A percentile compares a stretch with the other conserved stretches of the same genome.
These are phyloP conservation scores for Troilus luridus DNA, from an alignment of 2,888 invertebrate species.

Conservation along the genomic window DNA sequence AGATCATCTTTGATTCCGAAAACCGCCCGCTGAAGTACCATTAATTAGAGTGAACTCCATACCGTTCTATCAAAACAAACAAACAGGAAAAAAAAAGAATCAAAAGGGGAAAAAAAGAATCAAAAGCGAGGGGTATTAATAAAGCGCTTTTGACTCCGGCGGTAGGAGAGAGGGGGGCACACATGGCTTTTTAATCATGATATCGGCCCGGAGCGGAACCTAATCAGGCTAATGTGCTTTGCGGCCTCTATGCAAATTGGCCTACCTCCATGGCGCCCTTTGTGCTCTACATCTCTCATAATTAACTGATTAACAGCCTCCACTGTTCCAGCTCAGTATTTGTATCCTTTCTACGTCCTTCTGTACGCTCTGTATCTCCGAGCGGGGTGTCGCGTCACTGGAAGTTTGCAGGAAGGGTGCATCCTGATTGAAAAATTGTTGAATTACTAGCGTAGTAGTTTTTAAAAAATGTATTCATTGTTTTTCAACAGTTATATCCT, in stretches of 20 bases:
- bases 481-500: too few species aligned
- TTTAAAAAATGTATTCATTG: too few species aligned
- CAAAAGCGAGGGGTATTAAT: conserved; percentile 49
- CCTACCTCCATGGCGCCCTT: conserved; percentile 3
- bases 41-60: conserved; percentile 49
- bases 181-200: conserved; percentile 56
- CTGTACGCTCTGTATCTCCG: not conserved
- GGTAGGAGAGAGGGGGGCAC: conserved; percentile 21
- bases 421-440: not conserved
- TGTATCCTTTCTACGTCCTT: not conserved
- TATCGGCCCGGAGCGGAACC: conserved; percentile 50
- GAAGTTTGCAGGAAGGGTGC: not conserved
- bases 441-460: too few species aligned
- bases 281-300: not conserved
- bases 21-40: conserved; percentile 42
- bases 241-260: conserved; percentile 53
- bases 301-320: conserved; percentile 24
- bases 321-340: not conserved
- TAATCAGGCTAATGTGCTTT: conserved; percentile 56
- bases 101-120: conserved; percentile 36
- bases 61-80: conserved; percentile 39
- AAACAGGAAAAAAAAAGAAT: conserved; percentile 6
- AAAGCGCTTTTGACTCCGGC: conserved; percentile 49
- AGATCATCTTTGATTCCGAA: conserved; percentile 39
- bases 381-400: not conserved